Evolutionary conservation across 2,888 invertebrate genomes (phyloP).

Genomic region (Drosophila monieri): DNA sequence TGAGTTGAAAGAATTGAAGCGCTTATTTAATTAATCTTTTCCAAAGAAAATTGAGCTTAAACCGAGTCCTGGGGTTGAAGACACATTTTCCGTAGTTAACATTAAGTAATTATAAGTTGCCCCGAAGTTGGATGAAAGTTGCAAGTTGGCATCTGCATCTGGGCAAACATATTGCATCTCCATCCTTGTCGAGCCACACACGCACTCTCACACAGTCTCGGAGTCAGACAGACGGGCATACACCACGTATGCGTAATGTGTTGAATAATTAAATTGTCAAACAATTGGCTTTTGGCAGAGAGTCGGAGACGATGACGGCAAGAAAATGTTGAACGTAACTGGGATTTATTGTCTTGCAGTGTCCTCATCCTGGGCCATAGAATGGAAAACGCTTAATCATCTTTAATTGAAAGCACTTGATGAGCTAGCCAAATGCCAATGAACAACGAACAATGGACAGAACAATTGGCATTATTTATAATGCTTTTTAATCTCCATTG

Average conservation of each 20-base stretch:
- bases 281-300: conserved; percentile 59
- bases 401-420: conserved; percentile 49
- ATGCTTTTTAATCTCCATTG: conserved; percentile 44
- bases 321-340: conserved; percentile 38
- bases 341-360: conserved; percentile 40
- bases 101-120: conserved; percentile 76
- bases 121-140: conserved; percentile 55
- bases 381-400: conserved; percentile 47
- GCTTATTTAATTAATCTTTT: conserved; percentile 36
- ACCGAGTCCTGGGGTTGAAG: conserved; percentile 21
- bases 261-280: conserved; percentile 70
- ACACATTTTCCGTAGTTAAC: conserved; percentile 45
- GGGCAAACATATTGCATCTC: conserved; percentile 41
- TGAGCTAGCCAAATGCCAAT: conserved; percentile 34
- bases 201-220: background rate
- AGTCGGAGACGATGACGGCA: conserved; percentile 17
- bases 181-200: conserved; percentile 24
- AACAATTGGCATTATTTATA: conserved; percentile 44
- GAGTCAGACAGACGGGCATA: conserved; percentile 17
- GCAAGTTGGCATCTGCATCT: conserved; percentile 51
- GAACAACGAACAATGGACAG: conserved; percentile 13
- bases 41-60: conserved; percentile 18
- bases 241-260: conserved; percentile 63
- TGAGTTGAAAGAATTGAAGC: conserved; percentile 65
- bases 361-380: conserved; percentile 12